Evolutionary conservation across 1,140 invertebrate species (phyloP).

Genomic region (Bradynema listronoti): DNA sequence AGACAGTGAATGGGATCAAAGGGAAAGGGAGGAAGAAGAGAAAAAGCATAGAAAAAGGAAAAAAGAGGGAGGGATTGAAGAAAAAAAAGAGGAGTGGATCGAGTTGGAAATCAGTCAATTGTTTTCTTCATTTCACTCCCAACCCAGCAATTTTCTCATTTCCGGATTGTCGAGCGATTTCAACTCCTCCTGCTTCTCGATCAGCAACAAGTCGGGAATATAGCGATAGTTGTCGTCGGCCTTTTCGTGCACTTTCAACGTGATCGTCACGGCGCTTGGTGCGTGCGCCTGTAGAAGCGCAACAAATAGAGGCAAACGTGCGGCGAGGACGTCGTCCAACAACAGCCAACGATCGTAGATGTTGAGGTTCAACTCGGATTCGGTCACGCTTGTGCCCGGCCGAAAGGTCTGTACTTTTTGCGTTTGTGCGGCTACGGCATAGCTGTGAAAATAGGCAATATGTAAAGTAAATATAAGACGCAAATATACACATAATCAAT

Average conservation of each 20-base stretch:
- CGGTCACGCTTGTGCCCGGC: slow-evolving; percentile 39
- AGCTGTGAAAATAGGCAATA: slow-evolving; percentile 41
- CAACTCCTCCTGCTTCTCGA: slow-evolving; percentile 51
- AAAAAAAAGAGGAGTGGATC: too few relatives aligned
- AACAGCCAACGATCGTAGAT: slow-evolving; percentile 47
- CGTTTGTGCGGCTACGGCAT: slow-evolving; percentile 47
- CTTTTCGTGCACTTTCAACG: slow-evolving; percentile 51
- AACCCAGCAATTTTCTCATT: slow-evolving; percentile 47
- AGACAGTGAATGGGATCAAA: too few relatives aligned
- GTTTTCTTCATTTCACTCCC: too few relatives aligned
- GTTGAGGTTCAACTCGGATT: slow-evolving; percentile 43
- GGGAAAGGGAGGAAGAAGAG: too few relatives aligned
- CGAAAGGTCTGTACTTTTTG: slow-evolving; percentile 43
- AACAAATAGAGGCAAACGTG: slow-evolving; percentile 48
- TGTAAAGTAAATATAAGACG: not conserved
- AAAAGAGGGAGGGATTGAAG: too few relatives aligned
- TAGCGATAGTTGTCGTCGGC: slow-evolving; percentile 51
- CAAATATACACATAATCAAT: slow-evolving; percentile 10
- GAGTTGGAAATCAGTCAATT: too few relatives aligned
- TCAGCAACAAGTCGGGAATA: slow-evolving; percentile 51
- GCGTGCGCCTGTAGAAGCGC: slow-evolving; percentile 45
- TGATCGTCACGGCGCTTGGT: slow-evolving; percentile 51
- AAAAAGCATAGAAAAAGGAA: too few relatives aligned
- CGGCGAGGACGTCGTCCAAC: slow-evolving; percentile 39
- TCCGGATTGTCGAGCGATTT: slow-evolving; percentile 50